phyloP scores from a whole-genome alignment of 2,113 vertebrate genomes.

The Silurus glanis region DNA sequence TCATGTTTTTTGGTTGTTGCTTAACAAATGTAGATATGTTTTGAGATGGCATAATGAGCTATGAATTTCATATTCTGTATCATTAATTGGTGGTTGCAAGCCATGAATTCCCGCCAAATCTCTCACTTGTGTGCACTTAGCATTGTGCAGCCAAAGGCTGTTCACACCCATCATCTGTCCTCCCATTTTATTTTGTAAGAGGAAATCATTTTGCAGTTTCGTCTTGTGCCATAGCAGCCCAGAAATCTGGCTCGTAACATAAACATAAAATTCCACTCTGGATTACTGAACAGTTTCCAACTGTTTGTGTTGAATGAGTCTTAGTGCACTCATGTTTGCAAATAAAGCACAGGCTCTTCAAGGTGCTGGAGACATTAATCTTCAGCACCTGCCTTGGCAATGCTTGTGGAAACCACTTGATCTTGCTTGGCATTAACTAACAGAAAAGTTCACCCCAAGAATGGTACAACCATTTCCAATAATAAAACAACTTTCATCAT shows the following conservation, averaged over 20 bases:
- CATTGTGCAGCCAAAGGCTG: constrained; percentile 46
- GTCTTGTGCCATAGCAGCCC: constrained; percentile 30
- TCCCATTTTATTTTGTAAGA: constrained; percentile 51
- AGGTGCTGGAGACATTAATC: constrained; percentile 42
- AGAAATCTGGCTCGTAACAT: constrained; percentile 44
- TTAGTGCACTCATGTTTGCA: constrained; percentile 51
- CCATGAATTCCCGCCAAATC: constrained; percentile 46
- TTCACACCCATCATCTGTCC: constrained; percentile 50
- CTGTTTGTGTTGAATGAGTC: constrained; percentile 54
- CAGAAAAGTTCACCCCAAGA: constrained; percentile 47
- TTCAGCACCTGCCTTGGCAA: constrained; percentile 54
- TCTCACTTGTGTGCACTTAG: constrained; percentile 35
- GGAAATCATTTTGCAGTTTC: constrained; percentile 49
- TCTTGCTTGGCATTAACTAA: constrained; percentile 14
- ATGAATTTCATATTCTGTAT: constrained; percentile 44
- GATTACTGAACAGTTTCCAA: constrained; percentile 48
- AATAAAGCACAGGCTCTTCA: constrained; percentile 53
- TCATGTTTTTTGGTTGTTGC: constrained; percentile 11
- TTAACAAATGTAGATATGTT: constrained; percentile 27
- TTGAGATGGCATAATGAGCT: constrained; percentile 35
- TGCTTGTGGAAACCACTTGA: constrained; percentile 17
- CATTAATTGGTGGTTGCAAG: constrained; percentile 49
- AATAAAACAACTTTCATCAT: constrained; percentile 29
- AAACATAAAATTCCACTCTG: constrained; percentile 52
- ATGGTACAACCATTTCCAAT: constrained; percentile 38